A percentile compares a stretch with the other conserved stretches of the same genome.
Conservation (phyloP, 2,888 invertebrate genomes). For the Ormia ochracea region DNA sequence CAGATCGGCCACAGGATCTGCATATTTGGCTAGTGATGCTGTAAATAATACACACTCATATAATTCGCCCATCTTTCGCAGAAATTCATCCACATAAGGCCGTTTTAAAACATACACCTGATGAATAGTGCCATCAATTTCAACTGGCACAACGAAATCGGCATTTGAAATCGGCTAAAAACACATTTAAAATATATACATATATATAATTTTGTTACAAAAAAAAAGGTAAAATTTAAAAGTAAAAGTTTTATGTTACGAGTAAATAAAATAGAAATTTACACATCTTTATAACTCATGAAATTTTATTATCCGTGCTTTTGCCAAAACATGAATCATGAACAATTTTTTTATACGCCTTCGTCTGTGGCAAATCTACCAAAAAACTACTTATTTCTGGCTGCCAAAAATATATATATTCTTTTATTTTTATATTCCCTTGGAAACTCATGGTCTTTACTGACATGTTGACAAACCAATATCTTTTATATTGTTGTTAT, state of each 20-base stretch:
- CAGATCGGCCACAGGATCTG: constrained; percentile 99
- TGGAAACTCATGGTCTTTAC: background rate
- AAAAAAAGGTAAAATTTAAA: constrained; percentile 19
- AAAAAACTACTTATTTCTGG: constrained; percentile 28
- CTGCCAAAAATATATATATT: constrained; percentile 18
- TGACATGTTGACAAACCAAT: background rate
- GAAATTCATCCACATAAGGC: constrained; percentile 99
- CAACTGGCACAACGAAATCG: constrained; percentile 99
- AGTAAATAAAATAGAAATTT: background rate
- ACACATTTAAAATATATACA: background rate
- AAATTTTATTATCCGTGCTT: background rate
- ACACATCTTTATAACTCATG: background rate
- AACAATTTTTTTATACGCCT: constrained; percentile 20
- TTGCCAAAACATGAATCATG: constrained; percentile 44
- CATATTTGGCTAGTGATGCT: constrained; percentile 99
- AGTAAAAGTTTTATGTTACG: background rate
- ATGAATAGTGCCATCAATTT: constrained; percentile 99
- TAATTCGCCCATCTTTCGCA: constrained; percentile 97
- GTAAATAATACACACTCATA: constrained; percentile 99
- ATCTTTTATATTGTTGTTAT: constrained; percentile 7
- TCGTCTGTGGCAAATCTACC: background rate
- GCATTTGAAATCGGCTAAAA: constrained; percentile 98
- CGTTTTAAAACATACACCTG: constrained; percentile 99
- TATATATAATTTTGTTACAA: background rate
- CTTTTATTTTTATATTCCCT: constrained; percentile 8